These are phyloP conservation scores for Cyprinus carpio DNA, from an alignment of 2,113 vertebrate genomes.

Conservation along the genomic window DNA sequence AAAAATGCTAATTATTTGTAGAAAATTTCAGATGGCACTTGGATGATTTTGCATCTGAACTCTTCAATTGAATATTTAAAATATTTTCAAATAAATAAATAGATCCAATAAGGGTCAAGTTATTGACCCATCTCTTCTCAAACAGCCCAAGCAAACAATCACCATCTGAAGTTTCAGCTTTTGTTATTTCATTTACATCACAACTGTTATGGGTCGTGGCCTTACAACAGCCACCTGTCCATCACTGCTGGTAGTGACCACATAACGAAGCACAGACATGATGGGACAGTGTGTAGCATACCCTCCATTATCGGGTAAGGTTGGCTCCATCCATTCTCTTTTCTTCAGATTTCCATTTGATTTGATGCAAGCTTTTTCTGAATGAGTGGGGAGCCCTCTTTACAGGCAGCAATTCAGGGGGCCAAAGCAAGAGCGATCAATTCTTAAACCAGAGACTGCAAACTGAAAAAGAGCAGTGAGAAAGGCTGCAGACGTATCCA, in stretches of 20 bases:
- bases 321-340: conserved; percentile 63
- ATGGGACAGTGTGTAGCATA: not conserved
- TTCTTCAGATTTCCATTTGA: conserved; percentile 69
- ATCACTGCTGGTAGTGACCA: conserved; percentile 45
- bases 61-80: not conserved
- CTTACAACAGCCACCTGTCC: conserved; percentile 19
- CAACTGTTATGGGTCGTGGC: not conserved
- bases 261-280: conserved; percentile 17
- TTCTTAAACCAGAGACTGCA: conserved; percentile 68
- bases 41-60: no score
- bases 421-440: conserved; percentile 69
- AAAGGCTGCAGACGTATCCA: conserved; percentile 63
- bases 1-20: no score
- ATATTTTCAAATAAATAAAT: no score
- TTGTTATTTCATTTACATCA: not conserved
- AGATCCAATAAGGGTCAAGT: no score
- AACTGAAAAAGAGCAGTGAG: conserved; percentile 65
- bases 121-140: no score
- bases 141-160: no score
- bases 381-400: conserved; percentile 42
- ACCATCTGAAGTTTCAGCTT: no score
- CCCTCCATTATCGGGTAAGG: conserved; percentile 55
- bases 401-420: conserved; percentile 66
- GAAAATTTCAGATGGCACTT: no score
- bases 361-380: conserved; percentile 55